phyloP scores from a whole-genome alignment of 2,797 vertebrate species.

The Tokudaia tokunoshimensis region DNA sequence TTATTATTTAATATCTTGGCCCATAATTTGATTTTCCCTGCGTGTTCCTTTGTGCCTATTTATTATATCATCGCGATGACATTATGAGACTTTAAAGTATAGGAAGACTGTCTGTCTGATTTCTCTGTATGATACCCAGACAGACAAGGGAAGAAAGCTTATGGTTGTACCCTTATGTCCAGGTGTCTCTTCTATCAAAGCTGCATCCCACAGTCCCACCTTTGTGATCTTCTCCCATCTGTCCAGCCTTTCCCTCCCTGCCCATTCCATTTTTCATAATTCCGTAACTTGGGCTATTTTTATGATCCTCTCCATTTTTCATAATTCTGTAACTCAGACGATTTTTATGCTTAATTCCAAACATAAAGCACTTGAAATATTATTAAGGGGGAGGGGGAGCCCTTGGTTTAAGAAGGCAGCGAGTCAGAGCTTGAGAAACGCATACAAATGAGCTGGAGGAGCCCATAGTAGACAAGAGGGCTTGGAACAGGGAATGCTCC shows the following conservation, averaged over 20 bases:
- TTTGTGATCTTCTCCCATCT: neutral
- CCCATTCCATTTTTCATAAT: slow-evolving; percentile 55
- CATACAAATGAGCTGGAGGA: slow-evolving; percentile 7
- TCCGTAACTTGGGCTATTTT: slow-evolving; percentile 60
- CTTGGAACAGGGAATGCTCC: neutral
- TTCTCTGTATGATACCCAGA: slow-evolving; percentile 21
- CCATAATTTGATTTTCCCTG: neutral
- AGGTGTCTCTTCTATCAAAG: slow-evolving; percentile 43
- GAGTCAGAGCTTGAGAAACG: slow-evolving; percentile 56
- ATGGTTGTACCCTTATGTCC: neutral
- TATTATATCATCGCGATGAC: slow-evolving; percentile 8
- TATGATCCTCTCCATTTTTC: slow-evolving; percentile 44
- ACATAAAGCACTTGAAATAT: slow-evolving; percentile 67
- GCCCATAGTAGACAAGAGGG: neutral
- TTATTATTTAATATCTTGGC: slow-evolving; percentile 55
- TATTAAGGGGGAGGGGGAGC: slow-evolving; percentile 36
- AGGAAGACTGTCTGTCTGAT: slow-evolving; percentile 32
- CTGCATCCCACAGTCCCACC: neutral
- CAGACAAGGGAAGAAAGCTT: neutral
- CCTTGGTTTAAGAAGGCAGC: slow-evolving; percentile 23
- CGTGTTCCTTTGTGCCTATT: slow-evolving; percentile 38
- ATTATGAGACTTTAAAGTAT: slow-evolving; percentile 51
- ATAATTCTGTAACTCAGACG: slow-evolving; percentile 55
- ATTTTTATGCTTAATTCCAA: slow-evolving; percentile 68
- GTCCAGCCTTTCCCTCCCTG: neutral